Evolutionary conservation across 1,140 invertebrate genomes (phyloP).

Genomic region (Piezodorus guildinii): DNA sequence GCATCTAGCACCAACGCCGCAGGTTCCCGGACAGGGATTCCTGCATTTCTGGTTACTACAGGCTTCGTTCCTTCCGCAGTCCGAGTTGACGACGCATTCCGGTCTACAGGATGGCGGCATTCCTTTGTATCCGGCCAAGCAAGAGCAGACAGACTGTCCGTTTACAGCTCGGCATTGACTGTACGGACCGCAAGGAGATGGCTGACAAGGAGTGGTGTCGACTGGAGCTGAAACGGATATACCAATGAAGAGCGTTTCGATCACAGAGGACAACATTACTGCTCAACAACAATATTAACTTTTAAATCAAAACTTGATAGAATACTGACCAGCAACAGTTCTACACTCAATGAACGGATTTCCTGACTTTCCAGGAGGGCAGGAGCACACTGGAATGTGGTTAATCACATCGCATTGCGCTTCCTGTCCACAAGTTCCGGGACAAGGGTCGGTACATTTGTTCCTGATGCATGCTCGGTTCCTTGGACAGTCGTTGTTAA

Average conservation of each 20-base stretch:
- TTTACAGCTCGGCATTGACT: slow-evolving; percentile 43
- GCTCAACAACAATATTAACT: no score
- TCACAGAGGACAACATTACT: no score
- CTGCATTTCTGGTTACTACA: slow-evolving; percentile 60
- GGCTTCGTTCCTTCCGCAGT: slow-evolving; percentile 55
- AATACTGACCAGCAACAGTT: slow-evolving; percentile 36
- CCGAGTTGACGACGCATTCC: slow-evolving; percentile 57
- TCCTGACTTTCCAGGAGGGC: slow-evolving; percentile 37
- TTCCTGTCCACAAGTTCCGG: slow-evolving; percentile 40
- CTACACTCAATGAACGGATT: slow-evolving; percentile 36
- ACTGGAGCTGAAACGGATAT: slow-evolving; percentile 30
- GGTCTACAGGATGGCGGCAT: slow-evolving; percentile 56
- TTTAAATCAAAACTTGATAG: slow-evolving; percentile 38
- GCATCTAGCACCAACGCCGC: slow-evolving; percentile 50
- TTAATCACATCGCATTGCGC: slow-evolving; percentile 39
- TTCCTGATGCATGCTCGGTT: slow-evolving; percentile 39
- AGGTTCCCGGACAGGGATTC: slow-evolving; percentile 59
- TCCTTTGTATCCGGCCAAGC: slow-evolving; percentile 45
- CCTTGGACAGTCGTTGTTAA: slow-evolving; percentile 39
- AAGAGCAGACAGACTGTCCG: slow-evolving; percentile 44
- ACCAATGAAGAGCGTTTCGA: no score
- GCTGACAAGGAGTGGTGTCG: slow-evolving; percentile 36
- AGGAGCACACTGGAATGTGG: slow-evolving; percentile 40
- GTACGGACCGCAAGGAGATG: slow-evolving; percentile 44
- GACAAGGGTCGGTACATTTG: slow-evolving; percentile 42